These are phyloP conservation scores for Crematogaster levior DNA, from an alignment of 2,888 invertebrate genomes.

Conservation along the genomic window DNA sequence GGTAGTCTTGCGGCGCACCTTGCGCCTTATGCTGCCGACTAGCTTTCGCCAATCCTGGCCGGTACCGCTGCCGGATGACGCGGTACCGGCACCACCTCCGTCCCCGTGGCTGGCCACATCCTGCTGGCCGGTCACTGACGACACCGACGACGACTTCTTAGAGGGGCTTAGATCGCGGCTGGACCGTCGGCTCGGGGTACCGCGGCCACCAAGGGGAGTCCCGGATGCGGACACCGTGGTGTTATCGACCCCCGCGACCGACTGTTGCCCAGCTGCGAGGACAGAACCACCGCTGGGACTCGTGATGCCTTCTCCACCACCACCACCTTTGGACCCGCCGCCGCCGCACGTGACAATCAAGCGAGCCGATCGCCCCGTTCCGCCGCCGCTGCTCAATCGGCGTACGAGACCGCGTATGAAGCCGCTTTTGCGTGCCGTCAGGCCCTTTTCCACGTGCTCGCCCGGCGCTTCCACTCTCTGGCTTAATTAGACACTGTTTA, in stretches of 20 bases:
- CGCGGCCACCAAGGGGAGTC: constrained; percentile 76
- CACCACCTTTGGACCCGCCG: constrained; percentile 52
- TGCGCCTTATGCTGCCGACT: constrained; percentile 84
- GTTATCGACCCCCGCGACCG: constrained; percentile 64
- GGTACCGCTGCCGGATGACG: constrained; percentile 60
- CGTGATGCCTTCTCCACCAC: constrained; percentile 49
- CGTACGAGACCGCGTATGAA: constrained; percentile 76
- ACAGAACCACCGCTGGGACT: constrained; percentile 47
- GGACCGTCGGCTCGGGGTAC: constrained; percentile 80
- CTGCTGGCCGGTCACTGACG: constrained; percentile 63
- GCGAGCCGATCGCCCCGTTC: constrained; percentile 60
- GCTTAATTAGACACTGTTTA: constrained; percentile 44
- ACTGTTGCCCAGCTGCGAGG: constrained; percentile 45
- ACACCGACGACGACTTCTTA: constrained; percentile 67
- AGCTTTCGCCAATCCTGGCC: constrained; percentile 85
- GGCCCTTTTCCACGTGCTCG: constrained; percentile 56
- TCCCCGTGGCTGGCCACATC: constrained; percentile 71
- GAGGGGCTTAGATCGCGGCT: constrained; percentile 83
- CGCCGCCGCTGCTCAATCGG: constrained; percentile 76
- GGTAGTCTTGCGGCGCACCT: constrained; percentile 81
- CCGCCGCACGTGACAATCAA: constrained; percentile 63
- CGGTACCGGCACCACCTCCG: constrained; percentile 68
- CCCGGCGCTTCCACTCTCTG: constrained; percentile 69
- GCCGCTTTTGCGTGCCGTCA: constrained; percentile 53
- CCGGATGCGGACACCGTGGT: constrained; percentile 82